Evolutionary conservation across 2,888 invertebrate species (phyloP), one percentile per base, ranked within the genome.

Genomic region (Capitulum mitella): DNA sequence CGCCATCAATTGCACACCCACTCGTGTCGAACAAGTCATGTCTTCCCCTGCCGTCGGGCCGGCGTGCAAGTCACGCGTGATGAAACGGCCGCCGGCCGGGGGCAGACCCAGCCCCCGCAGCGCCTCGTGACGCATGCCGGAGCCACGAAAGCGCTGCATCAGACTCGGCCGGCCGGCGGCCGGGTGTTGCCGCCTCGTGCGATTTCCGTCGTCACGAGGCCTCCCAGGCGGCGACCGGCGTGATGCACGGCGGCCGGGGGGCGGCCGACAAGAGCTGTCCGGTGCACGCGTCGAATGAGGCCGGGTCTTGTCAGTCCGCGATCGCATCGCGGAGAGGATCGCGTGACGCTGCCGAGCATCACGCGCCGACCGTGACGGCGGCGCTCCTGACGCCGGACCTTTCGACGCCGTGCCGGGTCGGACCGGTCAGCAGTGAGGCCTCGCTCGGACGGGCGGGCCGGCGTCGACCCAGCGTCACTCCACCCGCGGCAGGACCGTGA

Each of bases 21-120:
- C 64, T 64, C 64, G 64, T 64, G 64, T 64, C 64, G 64, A 64
- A 64, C 64, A 16, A 16, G 64, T 64, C 64, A 64, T 34, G 64
- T 64, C 34, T 32, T 29, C 64, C 19, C 34, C 61, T 14, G 29
- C 32, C 19, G 32, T 19, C 29, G 10, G 19, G 34, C 34, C 6
- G 6, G 64, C 16, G 29, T 34, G 64, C 64, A 64, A 64, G 64
- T 64, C 64, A 64, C 34, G 61, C 29, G 32, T 32, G 22, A 6
- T 54, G 54, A 54, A 26, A n/a, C n/a, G 58, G 58, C 12, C 58
- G 29, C n/a, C 58, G 54, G 58, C n/a, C 26, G 51, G 51, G 22
- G 51, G 51, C 51, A 26, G 22, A 26, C 22, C 58, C n/a, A n/a
- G 58, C n/a, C 29, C 12, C 58, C 58, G n/a, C n/a, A 5, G 43